Evolutionary conservation across 35 echinoderm and acorn worm species (phyloP), one percentile per base, ranked within the genome.

Genomic region (Heliocidaris tuberculata): DNA sequence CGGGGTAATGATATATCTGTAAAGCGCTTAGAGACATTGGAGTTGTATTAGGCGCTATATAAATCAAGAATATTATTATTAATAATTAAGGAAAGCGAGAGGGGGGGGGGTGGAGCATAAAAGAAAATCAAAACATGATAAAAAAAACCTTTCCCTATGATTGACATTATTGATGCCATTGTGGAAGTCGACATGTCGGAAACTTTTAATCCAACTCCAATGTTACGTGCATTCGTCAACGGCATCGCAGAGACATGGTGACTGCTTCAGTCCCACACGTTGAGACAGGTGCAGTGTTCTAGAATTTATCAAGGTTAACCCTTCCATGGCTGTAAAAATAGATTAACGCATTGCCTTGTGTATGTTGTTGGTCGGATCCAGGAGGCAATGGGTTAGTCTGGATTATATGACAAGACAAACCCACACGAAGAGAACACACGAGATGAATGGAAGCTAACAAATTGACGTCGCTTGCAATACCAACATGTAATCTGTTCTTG

Each of bases 401-500:
- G 27, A 78, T 7, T 78, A 24, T 78, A 24, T 78, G 65, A 78
- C 65, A 78, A 78, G 65, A 21, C 65, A 78, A 78, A n/a, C 65
- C 21, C 65, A 78, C 65, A 78, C 65, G 65, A 78, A 78, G 65
- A 78, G 65, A 78, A 78, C 65, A n/a, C 65, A 78, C 4, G 65
- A 78, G 65, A 78, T 78, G 65, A 78, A 78, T 78, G 7, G 65
- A 78, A 78, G 65, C 65, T 78, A 78, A 78, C 65, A 78, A 78
- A 78, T 78, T 78, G 65, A 78, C 65, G 15, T 78, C 65, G 21
- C 19, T 78, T 78, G 65, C 65, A 78, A 78, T 78, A 78, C 65
- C 65, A 78, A 78, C 65, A 78, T 78, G 65, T 78, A 78, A 78
- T 78, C 65, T 78, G 65, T 78, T 78, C 65, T 27, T 78, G 65